Evolutionary conservation across 2,888 invertebrate species (phyloP).

Genomic region (Clunio marinus): DNA sequence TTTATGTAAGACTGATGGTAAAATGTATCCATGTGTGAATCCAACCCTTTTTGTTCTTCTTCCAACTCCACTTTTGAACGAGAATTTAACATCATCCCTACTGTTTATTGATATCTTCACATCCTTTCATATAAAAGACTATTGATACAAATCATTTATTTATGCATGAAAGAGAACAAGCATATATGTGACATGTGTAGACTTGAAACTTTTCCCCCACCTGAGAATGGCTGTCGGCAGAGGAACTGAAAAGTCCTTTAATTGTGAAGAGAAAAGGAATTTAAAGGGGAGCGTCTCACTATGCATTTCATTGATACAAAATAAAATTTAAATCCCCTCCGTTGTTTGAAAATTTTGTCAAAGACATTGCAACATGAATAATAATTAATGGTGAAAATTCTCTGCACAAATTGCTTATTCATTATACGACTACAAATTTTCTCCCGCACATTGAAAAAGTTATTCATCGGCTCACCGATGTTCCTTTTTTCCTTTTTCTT

Average conservation of each 20-base stretch:
- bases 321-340: too few species aligned
- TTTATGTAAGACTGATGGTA: background rate
- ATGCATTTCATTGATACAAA: too few species aligned
- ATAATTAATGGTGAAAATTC: slow-evolving; percentile 31
- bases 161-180: background rate
- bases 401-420: slow-evolving; percentile 35
- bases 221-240: too few species aligned
- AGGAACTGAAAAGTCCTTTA: background rate
- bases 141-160: slow-evolving; percentile 22
- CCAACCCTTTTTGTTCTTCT: background rate
- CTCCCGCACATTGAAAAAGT: background rate
- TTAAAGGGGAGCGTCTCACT: background rate
- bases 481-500: background rate
- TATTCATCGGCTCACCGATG: background rate
- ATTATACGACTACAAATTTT: slow-evolving; percentile 15
- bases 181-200: slow-evolving; percentile 2
- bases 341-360: background rate
- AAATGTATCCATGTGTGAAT: background rate
- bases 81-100: background rate
- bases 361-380: slow-evolving; percentile 27
- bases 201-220: background rate
- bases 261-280: background rate
- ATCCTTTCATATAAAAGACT: background rate
- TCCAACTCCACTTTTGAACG: background rate
- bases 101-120: slow-evolving; percentile 11